phyloP scores from a whole-genome alignment of 1,140 invertebrate genomes.

The Macrostomum lignano region DNA sequence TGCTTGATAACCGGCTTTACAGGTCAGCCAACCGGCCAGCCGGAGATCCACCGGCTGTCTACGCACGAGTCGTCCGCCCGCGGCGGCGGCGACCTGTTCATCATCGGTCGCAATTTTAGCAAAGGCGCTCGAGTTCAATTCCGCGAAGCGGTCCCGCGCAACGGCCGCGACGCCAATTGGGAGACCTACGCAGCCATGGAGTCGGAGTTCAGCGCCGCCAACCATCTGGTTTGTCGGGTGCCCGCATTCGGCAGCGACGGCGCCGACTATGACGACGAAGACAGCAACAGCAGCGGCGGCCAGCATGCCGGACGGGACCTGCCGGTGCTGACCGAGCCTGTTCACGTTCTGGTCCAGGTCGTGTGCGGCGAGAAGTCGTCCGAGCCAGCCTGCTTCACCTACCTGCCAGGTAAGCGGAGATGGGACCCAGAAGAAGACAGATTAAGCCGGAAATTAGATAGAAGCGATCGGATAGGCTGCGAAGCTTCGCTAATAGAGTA shows the following conservation, averaged over 20 bases:
- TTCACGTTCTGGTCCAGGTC: constrained; percentile 41
- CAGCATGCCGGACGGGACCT: too few species aligned
- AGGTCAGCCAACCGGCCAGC: constrained; percentile 76
- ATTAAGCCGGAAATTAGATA: too few species aligned
- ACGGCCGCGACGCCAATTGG: constrained; percentile 17
- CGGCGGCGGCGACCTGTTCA: constrained; percentile 55
- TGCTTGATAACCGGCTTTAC: constrained; percentile 15
- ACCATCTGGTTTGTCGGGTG: constrained; percentile 60
- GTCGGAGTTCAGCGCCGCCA: constrained; percentile 35
- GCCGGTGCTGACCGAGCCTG: constrained; percentile 36
- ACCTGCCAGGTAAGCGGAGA: too few species aligned
- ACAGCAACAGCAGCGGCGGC: too few species aligned
- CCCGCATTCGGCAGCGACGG: constrained; percentile 47
- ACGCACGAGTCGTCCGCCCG: constrained; percentile 42
- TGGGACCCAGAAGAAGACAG: too few species aligned
- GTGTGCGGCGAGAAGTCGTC: constrained; percentile 56
- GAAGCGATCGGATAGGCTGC: too few species aligned
- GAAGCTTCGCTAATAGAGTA: too few species aligned
- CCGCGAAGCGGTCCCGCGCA: constrained; percentile 38
- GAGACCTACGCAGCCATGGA: constrained; percentile 27
- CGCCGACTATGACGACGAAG: too few species aligned
- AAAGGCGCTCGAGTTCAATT: constrained; percentile 70
- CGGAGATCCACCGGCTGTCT: constrained; percentile 76
- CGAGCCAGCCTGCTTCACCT: constrained; percentile 55
- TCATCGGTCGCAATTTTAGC: constrained; percentile 78